phyloP scores from a whole-genome alignment of 2,888 invertebrate species.

The Enchytraeus crypticus region DNA sequence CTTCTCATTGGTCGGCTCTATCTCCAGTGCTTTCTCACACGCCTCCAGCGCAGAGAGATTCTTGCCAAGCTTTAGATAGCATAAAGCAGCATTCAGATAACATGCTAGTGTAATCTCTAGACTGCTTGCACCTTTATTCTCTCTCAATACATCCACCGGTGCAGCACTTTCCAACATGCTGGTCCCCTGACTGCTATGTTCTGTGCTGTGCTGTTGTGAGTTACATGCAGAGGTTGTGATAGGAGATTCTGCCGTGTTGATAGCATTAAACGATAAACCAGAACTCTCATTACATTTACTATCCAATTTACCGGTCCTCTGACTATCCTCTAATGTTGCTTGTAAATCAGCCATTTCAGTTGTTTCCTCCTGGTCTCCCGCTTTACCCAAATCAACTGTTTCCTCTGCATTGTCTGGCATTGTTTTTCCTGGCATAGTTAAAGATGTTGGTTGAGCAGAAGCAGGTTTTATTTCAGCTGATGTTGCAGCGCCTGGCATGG shows the following conservation, averaged over 20 bases:
- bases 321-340: not conserved
- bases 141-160: not conserved
- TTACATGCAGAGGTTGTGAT: too few relatives aligned
- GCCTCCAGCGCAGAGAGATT: conserved; percentile 8
- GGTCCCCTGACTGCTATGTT: not conserved
- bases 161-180: not conserved
- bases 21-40: conserved; percentile 1
- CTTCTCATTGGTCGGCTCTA: conserved; percentile 7
- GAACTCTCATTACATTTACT: too few relatives aligned
- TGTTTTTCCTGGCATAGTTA: not conserved
- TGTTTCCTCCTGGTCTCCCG: too few relatives aligned
- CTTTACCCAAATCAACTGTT: not conserved
- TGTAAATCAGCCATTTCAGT: too few relatives aligned
- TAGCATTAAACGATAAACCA: too few relatives aligned
- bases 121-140: not conserved
- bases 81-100: conserved; percentile 7
- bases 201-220: too few relatives aligned
- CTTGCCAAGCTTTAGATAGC: conserved; percentile 10
- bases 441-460: not conserved
- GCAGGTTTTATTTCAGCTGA: not conserved
- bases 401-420: not conserved
- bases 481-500: not conserved
- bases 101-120: not conserved
- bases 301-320: not conserved
- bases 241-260: too few relatives aligned